phyloP scores from a whole-genome alignment of 2,888 invertebrate genomes.

The Callosobruchus maculatus region DNA sequence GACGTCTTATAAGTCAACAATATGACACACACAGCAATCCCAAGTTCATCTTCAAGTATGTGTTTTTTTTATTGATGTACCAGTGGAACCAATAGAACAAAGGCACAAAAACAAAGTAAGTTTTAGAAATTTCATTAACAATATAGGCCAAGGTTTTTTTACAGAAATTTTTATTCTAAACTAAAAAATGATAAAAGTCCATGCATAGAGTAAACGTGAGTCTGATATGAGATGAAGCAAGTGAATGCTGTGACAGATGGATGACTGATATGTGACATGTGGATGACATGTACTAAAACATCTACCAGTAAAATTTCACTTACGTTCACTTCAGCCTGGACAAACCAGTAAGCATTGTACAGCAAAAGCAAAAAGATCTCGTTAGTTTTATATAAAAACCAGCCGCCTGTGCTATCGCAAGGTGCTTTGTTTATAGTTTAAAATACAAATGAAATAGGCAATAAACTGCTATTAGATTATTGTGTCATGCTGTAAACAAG shows the following conservation, averaged over 20 bases:
- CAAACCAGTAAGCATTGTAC: conserved; percentile 51
- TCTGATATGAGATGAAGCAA: neutral
- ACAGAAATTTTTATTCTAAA: no score
- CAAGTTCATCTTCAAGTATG: no score
- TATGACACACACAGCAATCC: no score
- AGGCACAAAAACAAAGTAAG: no score
- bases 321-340: conserved; percentile 34
- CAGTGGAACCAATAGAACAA: no score
- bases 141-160: no score
- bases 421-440: neutral
- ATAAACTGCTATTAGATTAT: neutral
- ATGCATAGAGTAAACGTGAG: neutral
- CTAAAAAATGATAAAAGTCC: neutral
- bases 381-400: neutral
- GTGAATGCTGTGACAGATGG: neutral
- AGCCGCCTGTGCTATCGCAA: neutral
- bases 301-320: neutral
- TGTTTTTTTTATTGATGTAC: no score
- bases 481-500: neutral
- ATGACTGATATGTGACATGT: neutral
- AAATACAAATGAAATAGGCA: neutral
- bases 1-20: no score
- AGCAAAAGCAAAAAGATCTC: conserved; percentile 38
- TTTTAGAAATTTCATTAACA: no score
- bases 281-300: neutral